A percentile compares a stretch with the other conserved stretches of the same genome.
These are phyloP conservation scores for Schizaphis graminum DNA, from an alignment of 2,888 invertebrate genomes.

Conservation along the genomic window DNA sequence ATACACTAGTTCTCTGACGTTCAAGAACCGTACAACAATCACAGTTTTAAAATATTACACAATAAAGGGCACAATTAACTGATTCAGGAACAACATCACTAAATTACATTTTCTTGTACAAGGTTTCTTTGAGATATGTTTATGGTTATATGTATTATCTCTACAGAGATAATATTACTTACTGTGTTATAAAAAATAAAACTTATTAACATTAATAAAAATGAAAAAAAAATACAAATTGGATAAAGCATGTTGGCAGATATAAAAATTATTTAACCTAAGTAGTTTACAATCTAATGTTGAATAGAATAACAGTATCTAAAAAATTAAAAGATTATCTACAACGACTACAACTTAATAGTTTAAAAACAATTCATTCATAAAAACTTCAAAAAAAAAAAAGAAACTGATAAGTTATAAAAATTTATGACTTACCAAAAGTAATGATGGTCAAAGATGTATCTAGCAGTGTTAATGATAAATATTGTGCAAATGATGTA, in stretches of 20 bases:
- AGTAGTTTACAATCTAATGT: constrained; percentile 50
- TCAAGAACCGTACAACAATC: constrained; percentile 46
- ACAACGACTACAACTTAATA: constrained; percentile 61
- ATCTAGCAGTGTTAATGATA: constrained; percentile 58
- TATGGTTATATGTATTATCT: constrained; percentile 37
- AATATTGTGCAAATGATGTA: constrained; percentile 62
- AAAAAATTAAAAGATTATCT: constrained; percentile 55
- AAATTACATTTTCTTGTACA: constrained; percentile 12
- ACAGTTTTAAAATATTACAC: constrained; percentile 51
- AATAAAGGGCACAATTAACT: background rate
- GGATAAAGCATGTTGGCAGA: constrained; percentile 16
- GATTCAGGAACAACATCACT: constrained; percentile 21
- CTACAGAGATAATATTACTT: constrained; percentile 24
- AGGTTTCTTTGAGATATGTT: constrained; percentile 40
- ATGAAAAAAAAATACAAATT: constrained; percentile 31
- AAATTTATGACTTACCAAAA: constrained; percentile 64
- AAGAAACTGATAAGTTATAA: constrained; percentile 51
- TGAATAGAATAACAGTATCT: constrained; percentile 54
- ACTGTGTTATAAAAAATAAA: constrained; percentile 30
- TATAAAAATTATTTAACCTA: constrained; percentile 40
- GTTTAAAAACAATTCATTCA: constrained; percentile 59
- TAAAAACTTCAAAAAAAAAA: constrained; percentile 44
- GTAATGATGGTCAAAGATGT: constrained; percentile 61
- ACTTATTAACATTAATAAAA: constrained; percentile 44
- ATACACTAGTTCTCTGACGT: constrained; percentile 33